Evolutionary conservation across 2,888 invertebrate genomes (phyloP).

Genomic region (Hermodice carunculata): DNA sequence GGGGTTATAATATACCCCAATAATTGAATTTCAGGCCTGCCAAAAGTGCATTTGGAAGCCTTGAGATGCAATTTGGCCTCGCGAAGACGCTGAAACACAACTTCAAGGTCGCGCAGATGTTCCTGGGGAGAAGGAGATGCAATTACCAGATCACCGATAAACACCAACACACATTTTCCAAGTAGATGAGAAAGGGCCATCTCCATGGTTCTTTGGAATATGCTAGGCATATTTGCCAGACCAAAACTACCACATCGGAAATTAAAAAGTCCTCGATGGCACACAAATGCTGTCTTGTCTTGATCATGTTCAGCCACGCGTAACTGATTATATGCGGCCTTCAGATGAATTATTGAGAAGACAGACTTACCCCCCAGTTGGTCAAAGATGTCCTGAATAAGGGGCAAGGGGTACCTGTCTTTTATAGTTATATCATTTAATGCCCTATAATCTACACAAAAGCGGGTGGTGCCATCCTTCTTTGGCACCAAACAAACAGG

Average conservation of each 20-base stretch:
- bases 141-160: neutral
- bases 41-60: neutral
- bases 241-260: neutral
- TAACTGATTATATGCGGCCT: neutral
- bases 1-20: neutral
- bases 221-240: neutral
- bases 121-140: no score
- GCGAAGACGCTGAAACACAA: no score
- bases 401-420: neutral
- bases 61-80: no score
- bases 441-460: neutral
- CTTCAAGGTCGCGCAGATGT: no score
- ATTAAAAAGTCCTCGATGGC: neutral
- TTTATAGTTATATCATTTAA: neutral
- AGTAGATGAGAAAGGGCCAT: neutral
- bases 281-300: neutral
- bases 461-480: no score
- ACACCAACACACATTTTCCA: neutral
- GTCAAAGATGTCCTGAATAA: conserved; percentile 2
- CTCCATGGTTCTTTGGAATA: neutral
- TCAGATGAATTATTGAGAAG: neutral
- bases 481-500: no score
- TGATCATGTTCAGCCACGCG: neutral
- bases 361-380: neutral
- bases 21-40: neutral